These are phyloP conservation scores for Ylistrum balloti DNA, from an alignment of 1,140 invertebrate genomes.

Conservation along the genomic window DNA sequence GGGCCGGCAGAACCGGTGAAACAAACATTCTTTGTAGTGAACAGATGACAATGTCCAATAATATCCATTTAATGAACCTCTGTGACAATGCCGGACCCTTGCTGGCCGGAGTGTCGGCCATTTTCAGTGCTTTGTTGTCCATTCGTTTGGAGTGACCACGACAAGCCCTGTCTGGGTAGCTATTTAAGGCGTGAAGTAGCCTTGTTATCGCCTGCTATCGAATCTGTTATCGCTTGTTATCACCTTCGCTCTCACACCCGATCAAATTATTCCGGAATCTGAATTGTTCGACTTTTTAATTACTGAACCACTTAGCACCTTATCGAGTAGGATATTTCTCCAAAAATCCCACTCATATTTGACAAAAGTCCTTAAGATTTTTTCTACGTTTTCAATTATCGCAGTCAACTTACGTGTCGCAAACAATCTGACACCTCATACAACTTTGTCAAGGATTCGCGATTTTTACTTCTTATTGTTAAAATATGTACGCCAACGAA, in stretches of 20 bases:
- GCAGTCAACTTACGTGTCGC: neutral
- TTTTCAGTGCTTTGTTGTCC: slow-evolving; percentile 9
- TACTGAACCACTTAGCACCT: slow-evolving; percentile 19
- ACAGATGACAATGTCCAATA: slow-evolving; percentile 38
- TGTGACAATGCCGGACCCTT: neutral
- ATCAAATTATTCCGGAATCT: neutral
- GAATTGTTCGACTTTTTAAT: slow-evolving; percentile 40
- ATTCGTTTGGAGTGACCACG: neutral
- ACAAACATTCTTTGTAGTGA: slow-evolving; percentile 16
- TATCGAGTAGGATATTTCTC: neutral
- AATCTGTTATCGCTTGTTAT: slow-evolving; percentile 34
- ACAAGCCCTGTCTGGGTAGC: neutral
- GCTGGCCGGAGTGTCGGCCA: slow-evolving; percentile 29
- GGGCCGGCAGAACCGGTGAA: neutral
- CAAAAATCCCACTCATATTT: neutral
- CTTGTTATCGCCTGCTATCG: slow-evolving; percentile 32
- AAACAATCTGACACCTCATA: slow-evolving; percentile 5
- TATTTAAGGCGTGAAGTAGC: slow-evolving; percentile 30
- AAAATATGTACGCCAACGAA: neutral
- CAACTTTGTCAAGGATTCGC: neutral
- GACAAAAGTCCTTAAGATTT: neutral
- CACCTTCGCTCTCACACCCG: neutral
- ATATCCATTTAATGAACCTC: slow-evolving; percentile 24
- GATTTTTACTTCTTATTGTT: slow-evolving; percentile 10
- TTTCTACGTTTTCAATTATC: neutral